These are phyloP conservation scores for Neuroscelio doddi DNA, from an alignment of 2,888 invertebrate genomes.

Conservation along the genomic window DNA sequence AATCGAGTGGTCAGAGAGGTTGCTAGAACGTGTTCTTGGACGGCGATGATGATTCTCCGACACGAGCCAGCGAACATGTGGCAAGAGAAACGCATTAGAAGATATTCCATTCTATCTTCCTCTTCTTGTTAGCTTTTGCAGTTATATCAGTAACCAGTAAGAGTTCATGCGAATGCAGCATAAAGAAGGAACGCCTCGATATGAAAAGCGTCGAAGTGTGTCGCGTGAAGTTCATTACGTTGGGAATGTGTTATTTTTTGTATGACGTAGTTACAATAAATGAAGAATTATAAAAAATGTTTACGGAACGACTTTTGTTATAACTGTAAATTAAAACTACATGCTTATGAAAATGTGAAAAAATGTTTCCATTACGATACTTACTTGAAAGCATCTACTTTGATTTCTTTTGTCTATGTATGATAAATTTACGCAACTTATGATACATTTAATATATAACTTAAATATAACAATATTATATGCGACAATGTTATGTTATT, in stretches of 20 bases:
- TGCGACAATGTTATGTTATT: too few relatives aligned
- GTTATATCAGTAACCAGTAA: conserved; percentile 18
- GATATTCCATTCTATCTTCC: conserved; percentile 28
- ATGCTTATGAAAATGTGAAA: too few relatives aligned
- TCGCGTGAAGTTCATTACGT: conserved; percentile 20
- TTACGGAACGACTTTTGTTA: too few relatives aligned
- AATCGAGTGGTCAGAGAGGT: conserved; percentile 47
- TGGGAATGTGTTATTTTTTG: conserved; percentile 27
- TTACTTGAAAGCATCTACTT: too few relatives aligned
- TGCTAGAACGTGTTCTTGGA: conserved; percentile 38
- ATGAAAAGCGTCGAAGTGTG: conserved; percentile 38
- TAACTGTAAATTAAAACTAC: too few relatives aligned
- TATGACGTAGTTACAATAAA: conserved; percentile 16
- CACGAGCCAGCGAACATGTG: conserved; percentile 38
- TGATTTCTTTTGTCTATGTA: too few relatives aligned
- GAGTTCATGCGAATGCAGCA: conserved; percentile 22
- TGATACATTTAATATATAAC: too few relatives aligned
- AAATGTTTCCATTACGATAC: too few relatives aligned
- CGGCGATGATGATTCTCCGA: conserved; percentile 46
- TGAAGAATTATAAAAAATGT: too few relatives aligned
- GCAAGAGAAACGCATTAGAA: conserved; percentile 59
- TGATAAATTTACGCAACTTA: too few relatives aligned
- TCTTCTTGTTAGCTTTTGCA: conserved; percentile 35
- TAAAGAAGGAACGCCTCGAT: conserved; percentile 11
- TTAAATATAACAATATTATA: too few relatives aligned